Conservation (phyloP, 2,797 vertebrate genomes). For the Simalia tracyae region DNA sequence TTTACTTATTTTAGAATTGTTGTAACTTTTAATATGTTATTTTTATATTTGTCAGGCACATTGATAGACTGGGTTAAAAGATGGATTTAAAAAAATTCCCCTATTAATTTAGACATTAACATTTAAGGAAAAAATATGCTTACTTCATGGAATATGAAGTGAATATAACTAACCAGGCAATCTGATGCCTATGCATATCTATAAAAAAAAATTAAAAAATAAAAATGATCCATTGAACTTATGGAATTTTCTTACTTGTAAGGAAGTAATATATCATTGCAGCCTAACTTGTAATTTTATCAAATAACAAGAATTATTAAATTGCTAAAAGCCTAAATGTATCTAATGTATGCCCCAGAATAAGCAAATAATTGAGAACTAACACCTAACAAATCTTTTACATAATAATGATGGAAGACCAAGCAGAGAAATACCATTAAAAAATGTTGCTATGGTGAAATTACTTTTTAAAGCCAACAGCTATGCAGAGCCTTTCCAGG, state of each 20-base stretch:
- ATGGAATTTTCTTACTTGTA: not conserved
- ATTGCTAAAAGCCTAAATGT: not conserved
- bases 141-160: not conserved
- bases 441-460: conserved; percentile 73
- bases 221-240: not conserved
- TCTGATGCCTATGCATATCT: not conserved
- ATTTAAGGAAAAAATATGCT: not conserved
- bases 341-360: conserved; percentile 12
- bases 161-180: not conserved
- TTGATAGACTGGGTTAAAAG: not conserved
- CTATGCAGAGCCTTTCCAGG: conserved; percentile 58
- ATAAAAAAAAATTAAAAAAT: not conserved
- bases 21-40: not conserved
- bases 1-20: not conserved
- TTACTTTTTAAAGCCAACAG: conserved; percentile 59
- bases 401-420: conserved; percentile 57
- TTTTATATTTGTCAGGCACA: not conserved
- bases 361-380: conserved; percentile 57
- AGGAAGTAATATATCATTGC: not conserved
- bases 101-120: not conserved
- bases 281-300: not conserved
- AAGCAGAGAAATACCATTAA: conserved; percentile 65
- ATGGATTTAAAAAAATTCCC: not conserved
- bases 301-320: not conserved
- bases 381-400: conserved; percentile 62